Evolutionary conservation across 2,797 vertebrate genomes (phyloP).

Genomic region (Pangasius larnaudii): DNA sequence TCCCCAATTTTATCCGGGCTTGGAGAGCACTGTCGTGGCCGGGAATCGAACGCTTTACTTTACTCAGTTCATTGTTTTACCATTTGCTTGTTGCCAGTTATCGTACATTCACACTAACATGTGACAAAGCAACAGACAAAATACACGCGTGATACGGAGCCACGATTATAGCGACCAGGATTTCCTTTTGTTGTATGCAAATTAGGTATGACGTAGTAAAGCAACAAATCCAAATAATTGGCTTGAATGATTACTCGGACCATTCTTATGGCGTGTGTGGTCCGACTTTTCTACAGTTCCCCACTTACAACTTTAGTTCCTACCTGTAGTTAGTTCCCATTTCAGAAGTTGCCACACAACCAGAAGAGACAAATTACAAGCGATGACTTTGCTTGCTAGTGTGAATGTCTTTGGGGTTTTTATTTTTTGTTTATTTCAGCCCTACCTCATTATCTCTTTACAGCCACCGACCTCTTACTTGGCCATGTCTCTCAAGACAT

Average conservation of each 20-base stretch:
- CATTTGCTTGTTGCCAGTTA: neutral
- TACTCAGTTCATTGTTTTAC: neutral
- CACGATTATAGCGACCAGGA: neutral
- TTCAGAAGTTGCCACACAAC: neutral
- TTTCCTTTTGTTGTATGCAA: neutral
- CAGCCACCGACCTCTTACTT: neutral
- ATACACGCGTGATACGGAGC: neutral
- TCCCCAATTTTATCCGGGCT: too few species aligned
- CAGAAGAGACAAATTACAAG: neutral
- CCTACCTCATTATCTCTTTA: neutral
- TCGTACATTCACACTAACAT: neutral
- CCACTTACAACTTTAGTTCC: neutral
- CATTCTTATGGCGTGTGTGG: neutral
- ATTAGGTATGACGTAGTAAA: neutral
- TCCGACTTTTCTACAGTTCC: neutral
- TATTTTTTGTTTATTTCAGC: neutral
- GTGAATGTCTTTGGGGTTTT: too few species aligned
- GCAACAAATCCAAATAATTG: neutral
- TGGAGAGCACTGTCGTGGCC: too few species aligned
- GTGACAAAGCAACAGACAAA: neutral
- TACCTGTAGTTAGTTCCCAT: neutral
- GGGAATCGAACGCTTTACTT: neutral
- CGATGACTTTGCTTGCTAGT: neutral
- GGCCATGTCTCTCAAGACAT: neutral
- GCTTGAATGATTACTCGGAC: neutral